Percentiles rank a stretch among this genome's conserved stretches.
These are phyloP conservation scores for Mesocentrotus franciscanus DNA, from an alignment of 53 echinoderm and acorn worm genomes.

Conservation along the genomic window DNA sequence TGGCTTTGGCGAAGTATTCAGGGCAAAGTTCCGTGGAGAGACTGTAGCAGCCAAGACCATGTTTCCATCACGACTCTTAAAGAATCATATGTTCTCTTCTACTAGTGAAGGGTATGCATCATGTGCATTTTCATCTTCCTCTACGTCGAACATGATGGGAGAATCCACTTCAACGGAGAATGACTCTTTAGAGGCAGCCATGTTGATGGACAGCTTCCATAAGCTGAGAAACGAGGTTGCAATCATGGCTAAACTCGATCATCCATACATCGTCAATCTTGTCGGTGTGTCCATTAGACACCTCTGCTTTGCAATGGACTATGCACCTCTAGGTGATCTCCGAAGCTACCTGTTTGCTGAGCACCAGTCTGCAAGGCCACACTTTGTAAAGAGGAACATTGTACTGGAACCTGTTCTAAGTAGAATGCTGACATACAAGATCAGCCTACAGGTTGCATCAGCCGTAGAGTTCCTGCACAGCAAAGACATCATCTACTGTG, in stretches of 20 bases:
- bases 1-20: constrained; percentile 83
- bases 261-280: constrained; percentile 79
- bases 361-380: constrained; percentile 41
- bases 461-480: constrained; percentile 79
- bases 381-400: constrained; percentile 25
- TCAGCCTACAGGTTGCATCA: constrained; percentile 77
- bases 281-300: constrained; percentile 77
- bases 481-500: constrained; percentile 82
- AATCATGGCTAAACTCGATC: constrained; percentile 77
- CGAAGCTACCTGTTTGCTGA: constrained; percentile 52
- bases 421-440: constrained; percentile 79
- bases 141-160: background rate
- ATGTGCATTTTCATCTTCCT: constrained; percentile 17
- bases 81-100: constrained; percentile 35
- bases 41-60: constrained; percentile 82
- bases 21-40: constrained; percentile 61
- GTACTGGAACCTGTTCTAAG: constrained; percentile 72
- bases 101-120: constrained; percentile 59
- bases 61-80: constrained; percentile 52
- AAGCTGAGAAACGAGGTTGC: constrained; percentile 83
- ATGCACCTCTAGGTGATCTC: constrained; percentile 83
- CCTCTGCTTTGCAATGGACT: constrained; percentile 89
- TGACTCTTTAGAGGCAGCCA: constrained; percentile 46
- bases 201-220: constrained; percentile 71
- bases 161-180: background rate